Percentiles rank a stretch among this genome's conserved stretches.
These are phyloP conservation scores for Steinernema hermaphroditum DNA, from an alignment of 2,888 invertebrate genomes.

Conservation along the genomic window DNA sequence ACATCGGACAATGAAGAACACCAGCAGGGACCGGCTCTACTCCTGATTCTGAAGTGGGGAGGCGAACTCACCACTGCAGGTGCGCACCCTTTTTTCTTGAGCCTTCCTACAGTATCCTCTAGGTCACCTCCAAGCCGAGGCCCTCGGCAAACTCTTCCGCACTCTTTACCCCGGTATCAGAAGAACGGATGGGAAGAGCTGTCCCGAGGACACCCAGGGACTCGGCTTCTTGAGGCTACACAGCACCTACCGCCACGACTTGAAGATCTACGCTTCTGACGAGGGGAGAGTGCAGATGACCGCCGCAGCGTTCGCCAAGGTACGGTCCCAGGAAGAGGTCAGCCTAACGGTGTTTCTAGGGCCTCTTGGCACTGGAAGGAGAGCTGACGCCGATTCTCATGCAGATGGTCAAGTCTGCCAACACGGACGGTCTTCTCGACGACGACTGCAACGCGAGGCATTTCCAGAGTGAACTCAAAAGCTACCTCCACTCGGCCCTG, in stretches of 20 bases:
- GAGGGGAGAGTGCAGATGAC: constrained; percentile 99
- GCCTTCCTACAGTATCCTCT: too few species aligned
- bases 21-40: constrained; percentile 87
- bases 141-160: constrained; percentile 86
- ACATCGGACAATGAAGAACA: constrained; percentile 65
- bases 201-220: constrained; percentile 71
- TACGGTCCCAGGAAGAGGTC: constrained; percentile 43
- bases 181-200: constrained; percentile 62
- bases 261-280: constrained; percentile 99
- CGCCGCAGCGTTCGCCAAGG: constrained; percentile 96
- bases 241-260: constrained; percentile 95
- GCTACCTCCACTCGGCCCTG: constrained; percentile 62
- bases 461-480: constrained; percentile 63
- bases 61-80: constrained; percentile 98
- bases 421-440: constrained; percentile 87
- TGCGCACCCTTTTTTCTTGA: neutral
- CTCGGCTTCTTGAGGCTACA: constrained; percentile 90
- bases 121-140: constrained; percentile 63
- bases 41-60: constrained; percentile 98
- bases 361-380: constrained; percentile 91
- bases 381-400: constrained; percentile 97
- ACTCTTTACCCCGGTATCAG: constrained; percentile 86
- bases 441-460: constrained; percentile 82
- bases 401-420: constrained; percentile 96
- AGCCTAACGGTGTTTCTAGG: constrained; percentile 68